A percentile compares a stretch with the other conserved stretches of the same genome.
phyloP scores from a whole-genome alignment of 2,113 vertebrate genomes.

The Planiliza haematocheilus region DNA sequence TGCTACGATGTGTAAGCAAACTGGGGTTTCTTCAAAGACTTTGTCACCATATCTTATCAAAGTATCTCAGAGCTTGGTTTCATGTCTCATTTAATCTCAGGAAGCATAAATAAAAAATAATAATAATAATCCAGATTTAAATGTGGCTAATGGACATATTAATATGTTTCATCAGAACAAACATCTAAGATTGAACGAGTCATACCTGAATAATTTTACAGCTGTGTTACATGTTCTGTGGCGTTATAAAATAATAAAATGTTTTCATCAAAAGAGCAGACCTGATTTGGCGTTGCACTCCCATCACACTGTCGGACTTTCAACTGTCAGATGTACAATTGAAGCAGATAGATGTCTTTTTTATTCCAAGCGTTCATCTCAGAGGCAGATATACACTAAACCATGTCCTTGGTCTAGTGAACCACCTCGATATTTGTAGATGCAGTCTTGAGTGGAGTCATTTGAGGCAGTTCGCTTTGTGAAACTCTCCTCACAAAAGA shows the following conservation, averaged over 20 bases:
- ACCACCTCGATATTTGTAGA: no score
- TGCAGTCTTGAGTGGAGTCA: no score
- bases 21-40: slow-evolving; percentile 46
- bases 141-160: not conserved
- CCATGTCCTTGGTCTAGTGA: no score
- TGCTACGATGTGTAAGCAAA: slow-evolving; percentile 27
- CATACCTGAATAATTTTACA: slow-evolving; percentile 12
- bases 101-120: not conserved
- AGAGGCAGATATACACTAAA: no score
- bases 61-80: slow-evolving; percentile 12
- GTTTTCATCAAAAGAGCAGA: not conserved
- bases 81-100: not conserved
- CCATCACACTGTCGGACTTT: slow-evolving; percentile 11
- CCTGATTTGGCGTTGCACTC: not conserved
- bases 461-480: not conserved
- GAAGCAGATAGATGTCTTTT: not conserved
- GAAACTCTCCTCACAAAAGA: not conserved
- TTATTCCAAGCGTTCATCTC: no score
- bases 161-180: not conserved
- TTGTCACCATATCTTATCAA: slow-evolving; percentile 35
- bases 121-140: not conserved
- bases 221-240: slow-evolving; percentile 22
- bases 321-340: slow-evolving; percentile 1
- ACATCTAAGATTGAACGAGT: no score
- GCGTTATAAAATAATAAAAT: slow-evolving; percentile 37